A percentile compares a stretch with the other conserved stretches of the same genome.
phyloP scores from a whole-genome alignment of 2,797 vertebrate genomes.

The Cryptoprocta ferox region DNA sequence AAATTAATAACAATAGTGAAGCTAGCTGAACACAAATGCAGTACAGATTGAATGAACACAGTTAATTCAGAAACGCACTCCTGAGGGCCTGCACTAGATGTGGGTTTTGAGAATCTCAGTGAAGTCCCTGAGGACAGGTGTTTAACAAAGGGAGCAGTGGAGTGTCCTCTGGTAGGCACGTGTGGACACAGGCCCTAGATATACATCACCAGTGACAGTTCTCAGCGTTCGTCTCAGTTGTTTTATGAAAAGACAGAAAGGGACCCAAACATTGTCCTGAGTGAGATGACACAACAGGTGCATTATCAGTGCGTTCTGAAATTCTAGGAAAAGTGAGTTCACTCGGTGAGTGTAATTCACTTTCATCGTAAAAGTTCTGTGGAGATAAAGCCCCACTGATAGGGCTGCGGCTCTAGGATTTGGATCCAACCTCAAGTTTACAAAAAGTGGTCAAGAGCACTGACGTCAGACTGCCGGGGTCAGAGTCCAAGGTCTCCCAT shows the following conservation, averaged over 20 bases:
- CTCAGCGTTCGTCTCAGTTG: not conserved
- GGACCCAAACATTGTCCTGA: not conserved
- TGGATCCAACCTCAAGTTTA: not conserved
- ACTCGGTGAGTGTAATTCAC: not conserved
- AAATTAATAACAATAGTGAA: not conserved
- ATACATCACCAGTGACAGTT: not conserved
- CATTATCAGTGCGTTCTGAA: not conserved
- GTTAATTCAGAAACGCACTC: not conserved
- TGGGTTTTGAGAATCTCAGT: not conserved
- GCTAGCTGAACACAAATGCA: not conserved
- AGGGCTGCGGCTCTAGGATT: not conserved
- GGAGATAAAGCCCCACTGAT: not conserved
- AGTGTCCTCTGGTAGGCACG: not conserved
- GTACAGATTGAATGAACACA: not conserved
- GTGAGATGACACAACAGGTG: not conserved
- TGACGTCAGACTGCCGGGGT: not conserved
- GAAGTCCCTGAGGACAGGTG: not conserved
- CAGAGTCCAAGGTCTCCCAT: not conserved
- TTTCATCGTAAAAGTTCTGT: not conserved
- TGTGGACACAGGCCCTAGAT: not conserved
- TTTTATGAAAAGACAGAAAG: slow-evolving; percentile 10
- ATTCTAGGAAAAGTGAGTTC: not conserved
- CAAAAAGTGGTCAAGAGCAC: not conserved
- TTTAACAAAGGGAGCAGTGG: not conserved
- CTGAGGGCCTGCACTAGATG: not conserved